These are phyloP conservation scores for Ophion ellenae DNA, from an alignment of 2,888 invertebrate species.

Conservation along the genomic window DNA sequence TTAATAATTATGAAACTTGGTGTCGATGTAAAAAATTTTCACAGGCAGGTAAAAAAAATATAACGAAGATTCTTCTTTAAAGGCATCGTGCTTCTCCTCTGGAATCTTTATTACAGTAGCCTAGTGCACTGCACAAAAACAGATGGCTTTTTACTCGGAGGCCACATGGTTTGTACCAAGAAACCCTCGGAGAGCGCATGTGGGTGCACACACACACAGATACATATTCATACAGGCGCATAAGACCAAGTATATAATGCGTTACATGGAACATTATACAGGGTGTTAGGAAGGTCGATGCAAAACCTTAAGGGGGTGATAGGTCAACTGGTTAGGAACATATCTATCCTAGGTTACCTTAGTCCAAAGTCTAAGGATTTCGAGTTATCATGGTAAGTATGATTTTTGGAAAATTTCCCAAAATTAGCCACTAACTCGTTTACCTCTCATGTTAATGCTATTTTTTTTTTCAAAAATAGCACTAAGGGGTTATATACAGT, in stretches of 20 bases:
- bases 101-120: constrained; percentile 24
- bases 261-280: not conserved
- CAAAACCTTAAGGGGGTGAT: no score
- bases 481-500: no score
- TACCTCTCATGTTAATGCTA: no score
- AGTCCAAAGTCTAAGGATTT: no score
- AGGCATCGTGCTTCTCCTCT: not conserved
- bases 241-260: constrained; percentile 4
- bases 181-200: constrained; percentile 69
- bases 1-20: not conserved
- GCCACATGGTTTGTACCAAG: constrained; percentile 76
- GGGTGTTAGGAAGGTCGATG: no score
- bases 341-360: no score
- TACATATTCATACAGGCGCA: not conserved
- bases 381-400: no score
- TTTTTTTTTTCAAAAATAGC: no score
- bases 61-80: not conserved
- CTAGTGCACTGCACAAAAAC: constrained; percentile 43
- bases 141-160: constrained; percentile 67
- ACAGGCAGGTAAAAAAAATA: not conserved
- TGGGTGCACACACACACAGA: constrained; percentile 45
- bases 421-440: no score
- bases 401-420: no score
- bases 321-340: no score
- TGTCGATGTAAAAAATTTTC: not conserved